These are phyloP conservation scores for Alosa sapidissima DNA, from an alignment of 2,797 vertebrate species.

Conservation along the genomic window DNA sequence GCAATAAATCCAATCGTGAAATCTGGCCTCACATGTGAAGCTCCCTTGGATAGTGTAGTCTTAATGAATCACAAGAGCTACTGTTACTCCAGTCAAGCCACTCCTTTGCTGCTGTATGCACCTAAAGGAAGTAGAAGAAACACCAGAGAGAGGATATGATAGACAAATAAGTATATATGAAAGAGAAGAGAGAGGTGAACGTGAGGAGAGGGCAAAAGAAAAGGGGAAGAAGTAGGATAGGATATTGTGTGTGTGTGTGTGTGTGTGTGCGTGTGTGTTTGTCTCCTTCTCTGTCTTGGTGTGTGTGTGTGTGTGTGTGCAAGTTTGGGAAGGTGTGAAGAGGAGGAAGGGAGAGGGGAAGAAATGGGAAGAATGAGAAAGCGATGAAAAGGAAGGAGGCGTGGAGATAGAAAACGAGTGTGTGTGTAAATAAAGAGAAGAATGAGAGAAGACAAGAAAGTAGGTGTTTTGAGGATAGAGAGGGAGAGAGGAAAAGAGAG, in stretches of 20 bases:
- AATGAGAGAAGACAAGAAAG: neutral
- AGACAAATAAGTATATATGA: neutral
- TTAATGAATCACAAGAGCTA: slow-evolving; percentile 4
- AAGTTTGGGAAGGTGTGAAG: neutral
- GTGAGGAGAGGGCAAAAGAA: neutral
- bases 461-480: neutral
- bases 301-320: too few relatives aligned
- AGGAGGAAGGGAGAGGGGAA: neutral
- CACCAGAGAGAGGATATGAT: too few relatives aligned
- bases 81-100: neutral
- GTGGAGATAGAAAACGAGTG: neutral
- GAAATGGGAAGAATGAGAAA: neutral
- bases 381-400: neutral
- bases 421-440: neutral
- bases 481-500: neutral
- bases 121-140: neutral
- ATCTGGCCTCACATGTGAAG: neutral
- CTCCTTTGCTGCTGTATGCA: neutral
- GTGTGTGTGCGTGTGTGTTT: too few relatives aligned
- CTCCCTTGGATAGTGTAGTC: neutral
- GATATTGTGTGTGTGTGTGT: neutral
- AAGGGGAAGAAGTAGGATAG: neutral
- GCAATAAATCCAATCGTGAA: neutral
- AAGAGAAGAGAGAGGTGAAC: neutral
- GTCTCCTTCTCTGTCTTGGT: too few relatives aligned